Base-by-base conservation (phyloP, 2,113 vertebrate genomes). In the Tiliqua scincoides region DNA sequence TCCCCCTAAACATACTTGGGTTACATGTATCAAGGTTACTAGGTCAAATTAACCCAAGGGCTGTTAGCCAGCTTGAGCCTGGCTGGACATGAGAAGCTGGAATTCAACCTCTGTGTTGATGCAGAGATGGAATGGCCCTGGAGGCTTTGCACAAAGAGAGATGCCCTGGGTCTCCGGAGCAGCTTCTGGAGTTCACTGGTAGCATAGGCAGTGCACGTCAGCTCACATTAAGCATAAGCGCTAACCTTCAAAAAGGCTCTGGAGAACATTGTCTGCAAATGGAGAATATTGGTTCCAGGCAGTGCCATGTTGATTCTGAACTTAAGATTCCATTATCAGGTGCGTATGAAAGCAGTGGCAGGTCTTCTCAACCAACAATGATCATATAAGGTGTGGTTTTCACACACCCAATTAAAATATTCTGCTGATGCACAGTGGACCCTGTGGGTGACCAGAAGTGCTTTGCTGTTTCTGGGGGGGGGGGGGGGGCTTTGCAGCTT, bases 401-500 rank as follows among this genome's bases (percentile, higher is more conserved):
- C 68, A 79, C 6, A 52, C 30, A 70, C 74, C 59, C 57, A 20
- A 63, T 73, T 59, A 75, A 30, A 82, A 78, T 68, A 82, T 71
- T 17, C 11, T 30, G 81, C 75, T 80, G 48, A 63, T 15, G 14
- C 52, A 57, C 0, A 25, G 20, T 12, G 57, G 77, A 3, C 32
- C 14, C 75, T 74, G 6, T 17, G 1, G 25, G 59, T 1, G 65
- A n/a, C 11, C 72, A 86, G 14, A n/a, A 40, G 57, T 72, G 20
- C 35, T 15, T 27, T 25, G 35, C 61, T 1, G 0, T 2, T 18
- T 30, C 20, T 48, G 43, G 43, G 4, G 63, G 30, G 1, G 0
- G 17, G 4, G 43, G 43, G 4, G 63, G 30, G 1, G 0, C 1
- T 32, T 79, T 3, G 0, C 10, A 0, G 0, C 0, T 0, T 37